Evolutionary conservation across 2,888 invertebrate species (phyloP), one percentile per base, ranked within the genome.

Genomic region (Campaea margaritaria): DNA sequence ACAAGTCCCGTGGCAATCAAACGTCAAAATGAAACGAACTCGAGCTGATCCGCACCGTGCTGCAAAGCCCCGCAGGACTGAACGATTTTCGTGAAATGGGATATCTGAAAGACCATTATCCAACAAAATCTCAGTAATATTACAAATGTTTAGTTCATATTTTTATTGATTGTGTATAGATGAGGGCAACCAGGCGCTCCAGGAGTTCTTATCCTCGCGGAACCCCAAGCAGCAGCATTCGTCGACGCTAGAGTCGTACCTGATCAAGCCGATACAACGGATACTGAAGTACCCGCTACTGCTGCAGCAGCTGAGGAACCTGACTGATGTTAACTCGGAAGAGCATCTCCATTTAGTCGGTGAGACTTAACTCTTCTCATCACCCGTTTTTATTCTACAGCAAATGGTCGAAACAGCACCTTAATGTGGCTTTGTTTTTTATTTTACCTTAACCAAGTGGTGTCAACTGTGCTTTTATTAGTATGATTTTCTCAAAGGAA

Each of bases 211-310:
- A 79, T 95, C 96, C 65, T 96, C 98, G 61, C 95, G 98, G 85
- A 99, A 99, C 94, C 98, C 98, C 61, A 96, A 97, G 82, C 98
- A 98, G 87, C 98, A 99, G 91, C 99, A 99, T 91, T 98, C 98
- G 65, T 97, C 97, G 75, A 99, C 99, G 27, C 93, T 99, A 85
- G 99, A 99, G 91, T 99, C 99, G 52, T 99, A 98, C 94, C 95
- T 99, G 90, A 99, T 99, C 86, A 99, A 99, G 93, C 99, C 99
- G 63, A 99, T 99, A 86, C 99, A 99, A 91, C 95, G 99, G 93
- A 99, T 99, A 93, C 95, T 99, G 71, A 99, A 99, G 91, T 99
- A 99, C 93, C 99, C 99, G 14, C 91, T 99, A 76, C 94, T 99
- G 68, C 94, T 99, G 79, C 98, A 98, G 91, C 99, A 99, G 93